Evolutionary conservation across 2,888 invertebrate species (phyloP), one percentile per base, ranked within the genome.

Genomic region (Pachydiplax longipennis): DNA sequence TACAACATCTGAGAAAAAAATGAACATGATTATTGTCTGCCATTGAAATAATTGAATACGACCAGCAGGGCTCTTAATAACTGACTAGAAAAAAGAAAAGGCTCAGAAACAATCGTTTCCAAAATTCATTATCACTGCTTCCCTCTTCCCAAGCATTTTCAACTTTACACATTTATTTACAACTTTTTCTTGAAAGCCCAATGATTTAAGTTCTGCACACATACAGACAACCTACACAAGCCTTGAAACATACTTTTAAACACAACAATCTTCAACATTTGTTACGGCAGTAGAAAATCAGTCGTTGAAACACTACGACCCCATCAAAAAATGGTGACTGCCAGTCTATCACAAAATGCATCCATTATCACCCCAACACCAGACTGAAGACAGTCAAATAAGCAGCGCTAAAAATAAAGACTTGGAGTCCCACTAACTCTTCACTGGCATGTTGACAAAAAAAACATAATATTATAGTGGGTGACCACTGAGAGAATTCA

Each of bases 161-260:
- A 83, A 61, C 83, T 83, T 65, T 65, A 87, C 87, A 87, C 87
- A 87, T 31, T 48, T 87, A 87, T 87, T 58, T 87, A 87, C 87
- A 87, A 87, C 87, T 61, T 87, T 90, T 91, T 91, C 90, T 91
- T 91, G 91, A 91, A 91, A 91, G 91, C 91, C 91, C 91, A 91
- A 90, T 91, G 80, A 90, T 90, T 91, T 81, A 61, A 90, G 44
- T 81, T 53, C 90, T 81, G 58, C 81, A 44, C 81, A 48, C 40
- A 81, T 58, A 80, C 87, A 80, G 87, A 87, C 80, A 87, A 87
- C 90, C 90, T 87, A 87, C 80, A 87, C 87, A 87, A 90, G 83
- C 80, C 80, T 80, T 80, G 37, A 80, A 15, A 87, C 91, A 90
- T 73, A 37, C 37, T 37, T 58, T 61, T 40, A 87, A 53, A 87